Evolutionary conservation across 2,113 vertebrate genomes (phyloP).

Genomic region (Ailurus styani): DNA sequence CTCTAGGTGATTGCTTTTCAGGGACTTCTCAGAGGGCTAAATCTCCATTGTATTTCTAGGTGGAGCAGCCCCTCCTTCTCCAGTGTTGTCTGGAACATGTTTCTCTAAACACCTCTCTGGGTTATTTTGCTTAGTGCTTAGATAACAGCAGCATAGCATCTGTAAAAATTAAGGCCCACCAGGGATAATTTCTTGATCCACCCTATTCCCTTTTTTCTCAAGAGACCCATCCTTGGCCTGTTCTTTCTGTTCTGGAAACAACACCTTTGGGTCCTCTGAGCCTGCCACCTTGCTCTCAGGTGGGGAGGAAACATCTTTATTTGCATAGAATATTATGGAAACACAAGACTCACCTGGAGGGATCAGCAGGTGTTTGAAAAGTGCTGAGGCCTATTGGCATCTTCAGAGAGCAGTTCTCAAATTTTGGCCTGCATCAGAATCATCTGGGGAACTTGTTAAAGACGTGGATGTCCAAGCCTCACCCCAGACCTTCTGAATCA

Average conservation of each 20-base stretch:
- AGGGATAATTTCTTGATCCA: background rate
- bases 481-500: conserved; percentile 14
- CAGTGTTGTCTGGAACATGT: background rate
- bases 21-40: background rate
- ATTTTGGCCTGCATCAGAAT: background rate
- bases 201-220: background rate
- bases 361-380: background rate
- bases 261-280: background rate
- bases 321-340: background rate
- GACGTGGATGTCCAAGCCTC: background rate
- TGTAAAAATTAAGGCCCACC: background rate
- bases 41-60: background rate
- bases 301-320: background rate
- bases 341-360: background rate
- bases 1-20: background rate
- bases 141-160: background rate
- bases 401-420: background rate
- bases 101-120: background rate
- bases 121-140: background rate
- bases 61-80: background rate
- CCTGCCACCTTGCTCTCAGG: background rate
- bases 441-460: conserved; percentile 19
- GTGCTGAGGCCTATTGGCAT: background rate
- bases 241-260: background rate
- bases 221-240: background rate